These are phyloP conservation scores for Cnemophilus loriae DNA, from an alignment of 2,113 vertebrate species.

Conservation along the genomic window DNA sequence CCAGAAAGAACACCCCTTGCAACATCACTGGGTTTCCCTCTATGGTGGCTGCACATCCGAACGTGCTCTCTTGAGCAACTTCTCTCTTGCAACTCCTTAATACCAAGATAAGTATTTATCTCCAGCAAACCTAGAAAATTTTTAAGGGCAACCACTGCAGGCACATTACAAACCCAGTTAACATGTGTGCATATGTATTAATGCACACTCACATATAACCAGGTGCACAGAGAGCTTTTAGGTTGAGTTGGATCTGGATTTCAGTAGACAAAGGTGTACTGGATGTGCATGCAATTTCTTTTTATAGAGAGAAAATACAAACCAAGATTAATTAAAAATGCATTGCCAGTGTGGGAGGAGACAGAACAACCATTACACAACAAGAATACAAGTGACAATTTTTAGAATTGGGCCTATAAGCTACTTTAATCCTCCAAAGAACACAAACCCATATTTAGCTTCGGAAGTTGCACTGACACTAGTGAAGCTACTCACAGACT, in stretches of 20 bases:
- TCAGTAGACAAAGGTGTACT: not conserved
- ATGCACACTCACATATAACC: not conserved
- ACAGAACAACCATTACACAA: not conserved
- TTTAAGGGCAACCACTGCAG: not conserved
- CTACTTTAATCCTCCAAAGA: not conserved
- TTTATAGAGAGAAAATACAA: not conserved
- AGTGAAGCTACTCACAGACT: not conserved
- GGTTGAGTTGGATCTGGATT: not conserved
- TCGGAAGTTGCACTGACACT: not conserved
- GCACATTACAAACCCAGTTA: not conserved
- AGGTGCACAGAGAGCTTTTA: not conserved
- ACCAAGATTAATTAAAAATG: not conserved
- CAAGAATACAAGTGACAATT: not conserved
- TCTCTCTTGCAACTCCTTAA: not conserved
- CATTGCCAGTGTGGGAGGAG: not conserved
- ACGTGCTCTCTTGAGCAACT: no score
- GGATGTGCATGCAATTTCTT: not conserved
- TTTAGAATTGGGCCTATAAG: not conserved
- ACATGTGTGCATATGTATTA: not conserved
- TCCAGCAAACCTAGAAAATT: not conserved
- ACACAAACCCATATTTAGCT: not conserved
- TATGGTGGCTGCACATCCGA: not conserved
- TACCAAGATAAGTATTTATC: not conserved
- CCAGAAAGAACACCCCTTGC: not conserved
- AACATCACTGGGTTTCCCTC: not conserved